Percentiles rank a stretch among this genome's conserved stretches.
Conservation (phyloP, 2,888 invertebrate species). For the Phanerotoma sp. region DNA sequence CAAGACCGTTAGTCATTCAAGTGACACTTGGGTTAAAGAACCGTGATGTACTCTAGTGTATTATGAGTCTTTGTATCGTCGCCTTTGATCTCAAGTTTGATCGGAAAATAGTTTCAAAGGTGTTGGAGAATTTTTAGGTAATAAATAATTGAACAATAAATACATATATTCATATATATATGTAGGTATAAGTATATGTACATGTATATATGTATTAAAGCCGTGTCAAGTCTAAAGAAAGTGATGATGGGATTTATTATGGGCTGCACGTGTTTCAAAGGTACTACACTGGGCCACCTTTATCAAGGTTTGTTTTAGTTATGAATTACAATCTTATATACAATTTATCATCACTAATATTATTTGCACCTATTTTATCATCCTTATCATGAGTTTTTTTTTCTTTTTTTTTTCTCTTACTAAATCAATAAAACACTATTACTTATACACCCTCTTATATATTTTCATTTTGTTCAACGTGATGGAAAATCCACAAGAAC, state of each 20-base stretch:
- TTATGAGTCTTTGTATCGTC: background rate
- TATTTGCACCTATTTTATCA: too few relatives aligned
- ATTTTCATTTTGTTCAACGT: too few relatives aligned
- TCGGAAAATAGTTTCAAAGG: slow-evolving; percentile 5
- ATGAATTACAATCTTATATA: background rate
- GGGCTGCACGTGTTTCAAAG: slow-evolving; percentile 92
- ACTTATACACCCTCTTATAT: too few relatives aligned
- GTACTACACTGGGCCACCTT: slow-evolving; percentile 61
- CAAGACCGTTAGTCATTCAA: slow-evolving; percentile 11
- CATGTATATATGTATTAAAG: background rate
- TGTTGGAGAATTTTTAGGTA: slow-evolving; percentile 9
- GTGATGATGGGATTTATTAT: slow-evolving; percentile 91
- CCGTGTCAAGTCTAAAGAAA: slow-evolving; percentile 17
- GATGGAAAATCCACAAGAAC: too few relatives aligned
- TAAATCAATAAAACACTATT: too few relatives aligned
- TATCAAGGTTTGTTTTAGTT: slow-evolving; percentile 50
- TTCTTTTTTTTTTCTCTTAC: too few relatives aligned
- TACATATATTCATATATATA: too few relatives aligned
- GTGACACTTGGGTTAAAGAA: background rate
- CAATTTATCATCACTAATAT: background rate
- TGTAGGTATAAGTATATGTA: background rate
- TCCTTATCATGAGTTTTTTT: too few relatives aligned
- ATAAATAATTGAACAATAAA: background rate
- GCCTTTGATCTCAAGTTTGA: too few relatives aligned
- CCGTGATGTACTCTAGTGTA: background rate